Evolutionary conservation across 2,888 invertebrate genomes (phyloP).

Genomic region (Tanaodytes sp.): DNA sequence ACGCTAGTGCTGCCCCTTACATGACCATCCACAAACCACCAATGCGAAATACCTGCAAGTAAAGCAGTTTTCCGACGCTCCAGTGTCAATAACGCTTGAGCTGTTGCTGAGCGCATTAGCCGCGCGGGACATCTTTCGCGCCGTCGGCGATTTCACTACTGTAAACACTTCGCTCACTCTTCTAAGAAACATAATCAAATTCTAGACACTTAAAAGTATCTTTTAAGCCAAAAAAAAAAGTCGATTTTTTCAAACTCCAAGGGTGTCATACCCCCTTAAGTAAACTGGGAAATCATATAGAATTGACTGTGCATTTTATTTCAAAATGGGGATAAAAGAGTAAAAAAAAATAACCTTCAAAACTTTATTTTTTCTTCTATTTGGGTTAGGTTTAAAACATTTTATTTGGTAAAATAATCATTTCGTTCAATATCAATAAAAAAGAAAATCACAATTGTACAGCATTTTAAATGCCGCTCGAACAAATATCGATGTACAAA

Average conservation of each 20-base stretch:
- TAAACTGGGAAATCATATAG: too few species aligned
- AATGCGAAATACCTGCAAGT: background rate
- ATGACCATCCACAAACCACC: background rate
- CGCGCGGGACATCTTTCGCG: conserved; percentile 3
- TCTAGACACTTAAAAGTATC: background rate
- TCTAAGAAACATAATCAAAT: background rate
- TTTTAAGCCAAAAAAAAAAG: too few species aligned
- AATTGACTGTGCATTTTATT: too few species aligned
- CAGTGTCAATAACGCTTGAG: background rate
- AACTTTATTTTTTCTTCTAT: too few species aligned
- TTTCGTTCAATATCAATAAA: too few species aligned
- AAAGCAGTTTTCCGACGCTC: background rate
- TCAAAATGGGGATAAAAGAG: too few species aligned
- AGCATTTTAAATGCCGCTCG: too few species aligned
- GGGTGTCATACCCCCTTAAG: background rate
- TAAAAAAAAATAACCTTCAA: too few species aligned
- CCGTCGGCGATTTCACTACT: conserved; percentile 12
- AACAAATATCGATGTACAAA: too few species aligned
- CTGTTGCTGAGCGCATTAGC: background rate
- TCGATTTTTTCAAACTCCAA: background rate
- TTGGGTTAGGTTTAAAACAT: too few species aligned
- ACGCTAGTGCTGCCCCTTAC: background rate
- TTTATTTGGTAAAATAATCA: too few species aligned
- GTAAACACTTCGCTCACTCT: conserved; percentile 8
- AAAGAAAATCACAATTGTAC: too few species aligned